Conservation (phyloP, 2,113 vertebrate species). For the Cricetomys ansorgei region DNA sequence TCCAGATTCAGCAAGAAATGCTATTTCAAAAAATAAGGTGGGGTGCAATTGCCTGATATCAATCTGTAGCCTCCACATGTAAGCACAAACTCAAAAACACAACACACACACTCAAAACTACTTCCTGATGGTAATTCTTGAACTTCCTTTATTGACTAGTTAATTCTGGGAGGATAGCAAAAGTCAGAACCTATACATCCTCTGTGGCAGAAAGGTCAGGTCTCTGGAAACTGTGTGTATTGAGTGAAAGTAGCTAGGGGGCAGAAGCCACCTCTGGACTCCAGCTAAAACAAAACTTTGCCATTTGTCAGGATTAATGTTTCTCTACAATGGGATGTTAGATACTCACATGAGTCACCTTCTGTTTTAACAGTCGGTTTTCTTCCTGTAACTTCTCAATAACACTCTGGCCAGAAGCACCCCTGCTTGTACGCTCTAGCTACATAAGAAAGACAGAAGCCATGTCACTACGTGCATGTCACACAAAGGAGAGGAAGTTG, state of each 20-base stretch:
- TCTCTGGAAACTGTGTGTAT: background rate
- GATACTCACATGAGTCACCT: slow-evolving; percentile 92
- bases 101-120: background rate
- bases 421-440: slow-evolving; percentile 76
- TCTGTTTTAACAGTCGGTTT: slow-evolving; percentile 92
- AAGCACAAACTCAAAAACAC: background rate
- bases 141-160: background rate
- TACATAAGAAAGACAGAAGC: slow-evolving; percentile 53
- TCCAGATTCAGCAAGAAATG: background rate
- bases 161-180: background rate
- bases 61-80: background rate
- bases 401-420: slow-evolving; percentile 76
- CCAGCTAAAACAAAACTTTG: background rate
- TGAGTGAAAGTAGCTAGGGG: background rate
- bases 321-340: background rate
- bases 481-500: background rate
- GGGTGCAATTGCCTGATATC: background rate
- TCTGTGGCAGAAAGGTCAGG: background rate
- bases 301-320: accelerated
- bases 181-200: background rate
- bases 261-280: background rate
- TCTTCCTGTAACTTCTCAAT: slow-evolving; percentile 90
- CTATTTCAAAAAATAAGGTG: background rate
- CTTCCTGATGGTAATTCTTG: background rate
- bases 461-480: accelerated